Base-by-base conservation (phyloP, 2,888 invertebrate genomes). In the Stenodema calcarata region DNA sequence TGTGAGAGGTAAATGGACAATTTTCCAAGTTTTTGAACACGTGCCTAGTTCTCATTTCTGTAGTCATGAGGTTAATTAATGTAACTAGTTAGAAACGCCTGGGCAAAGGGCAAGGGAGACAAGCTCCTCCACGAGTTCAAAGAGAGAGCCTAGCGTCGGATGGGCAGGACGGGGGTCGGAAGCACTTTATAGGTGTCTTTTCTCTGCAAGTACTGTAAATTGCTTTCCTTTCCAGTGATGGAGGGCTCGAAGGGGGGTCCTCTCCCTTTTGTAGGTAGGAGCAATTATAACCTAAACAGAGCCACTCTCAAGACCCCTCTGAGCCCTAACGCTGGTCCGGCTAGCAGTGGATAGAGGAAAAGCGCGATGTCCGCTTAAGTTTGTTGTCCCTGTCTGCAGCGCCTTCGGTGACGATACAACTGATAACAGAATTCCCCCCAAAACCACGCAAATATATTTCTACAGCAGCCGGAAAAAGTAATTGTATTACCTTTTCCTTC, bases 131-230 rank as follows among this genome's bases (percentile, higher is more conserved):
- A 3, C 35, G 18, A 41, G 73, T 73, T 73, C 73, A 73, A 73
- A 73, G 73, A 28, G 73, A 23, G 62, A 23, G 62, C 23, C n/a
- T 23, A 27, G 62, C 35, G 35, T 41, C 69, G 69, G 69, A 23
- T 2, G 73, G 70, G 73, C 35, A 18, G 30, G 73, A 11, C 35
- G 73, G 7, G 73, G 14, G 41, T 18, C 73, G 73, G 73, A 73
- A 73, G 73, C 73, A 41, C 73, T 73, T 73, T 73, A 73, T 73
- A 73, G 73, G 73, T 73, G 73, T 73, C 73, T 73, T 73, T 73
- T 73, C 73, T 73, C 73, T 35, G 41, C 73, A 73, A 73, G 73
- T 73, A 73, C 73, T 35, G 73, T 73, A 73, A 73, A 73, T 73
- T 73, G 73, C 73, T 73, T 35, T 73, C 35, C 35, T 41, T 73